Percentiles rank a stretch among this genome's conserved stretches.
Evolutionary conservation across 2,888 invertebrate genomes (phyloP).

Genomic region (Tachystola acroxantha): DNA sequence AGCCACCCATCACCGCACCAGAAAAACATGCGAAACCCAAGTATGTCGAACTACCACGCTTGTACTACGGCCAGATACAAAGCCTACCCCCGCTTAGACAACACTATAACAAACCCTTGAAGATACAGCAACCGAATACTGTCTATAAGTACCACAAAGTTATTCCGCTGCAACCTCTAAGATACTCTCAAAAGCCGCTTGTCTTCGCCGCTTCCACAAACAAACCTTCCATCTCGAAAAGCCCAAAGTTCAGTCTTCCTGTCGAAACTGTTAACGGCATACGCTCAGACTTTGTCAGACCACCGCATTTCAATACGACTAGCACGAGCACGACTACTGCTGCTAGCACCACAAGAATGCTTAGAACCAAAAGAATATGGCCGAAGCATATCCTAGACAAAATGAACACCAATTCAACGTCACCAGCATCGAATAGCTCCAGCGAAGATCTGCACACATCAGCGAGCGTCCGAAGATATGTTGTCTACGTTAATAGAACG

Average conservation of each 20-base stretch:
- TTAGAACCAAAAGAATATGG: conserved; percentile 71
- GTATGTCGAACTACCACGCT: conserved; percentile 35
- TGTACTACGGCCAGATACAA: conserved; percentile 36
- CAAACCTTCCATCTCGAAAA: conserved; percentile 38
- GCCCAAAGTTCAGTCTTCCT: conserved; percentile 56
- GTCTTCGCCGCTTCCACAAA: conserved; percentile 43
- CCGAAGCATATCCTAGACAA: conserved; percentile 51
- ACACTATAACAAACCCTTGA: conserved; percentile 40
- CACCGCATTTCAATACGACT: conserved; percentile 39
- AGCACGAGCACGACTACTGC: conserved; percentile 41
- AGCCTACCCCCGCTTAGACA: conserved; percentile 38
- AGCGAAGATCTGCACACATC: conserved; percentile 38
- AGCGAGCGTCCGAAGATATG: conserved; percentile 38
- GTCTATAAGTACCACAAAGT: conserved; percentile 55
- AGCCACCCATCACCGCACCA: conserved; percentile 44
- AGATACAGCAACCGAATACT: conserved; percentile 40
- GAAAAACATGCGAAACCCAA: conserved; percentile 38
- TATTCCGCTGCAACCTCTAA: conserved; percentile 43
- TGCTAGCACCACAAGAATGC: conserved; percentile 45
- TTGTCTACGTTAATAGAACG: conserved; percentile 32
- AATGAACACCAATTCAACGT: conserved; percentile 24
- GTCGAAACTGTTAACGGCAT: conserved; percentile 63
- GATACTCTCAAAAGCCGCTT: conserved; percentile 34
- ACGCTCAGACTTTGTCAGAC: conserved; percentile 50
- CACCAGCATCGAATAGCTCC: conserved; percentile 19